Base-by-base conservation (phyloP, 2,797 vertebrate genomes). In the Siniperca obscura region DNA sequence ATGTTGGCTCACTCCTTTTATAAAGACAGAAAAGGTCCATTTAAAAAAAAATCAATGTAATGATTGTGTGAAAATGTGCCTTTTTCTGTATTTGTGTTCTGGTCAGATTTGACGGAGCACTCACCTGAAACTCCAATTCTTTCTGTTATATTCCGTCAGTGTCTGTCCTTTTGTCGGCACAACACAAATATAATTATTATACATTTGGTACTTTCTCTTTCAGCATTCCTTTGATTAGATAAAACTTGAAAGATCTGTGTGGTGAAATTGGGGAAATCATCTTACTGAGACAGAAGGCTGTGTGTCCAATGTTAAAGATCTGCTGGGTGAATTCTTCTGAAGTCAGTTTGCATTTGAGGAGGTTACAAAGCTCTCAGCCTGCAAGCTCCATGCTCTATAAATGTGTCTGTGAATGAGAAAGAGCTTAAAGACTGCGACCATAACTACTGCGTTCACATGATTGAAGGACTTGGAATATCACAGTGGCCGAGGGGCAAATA, bases 401-500 rank as follows among this genome's bases (percentile, higher is more conserved):
- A 75, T 48, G 8, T 34, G 79, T 59, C 0, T 61, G n/a, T 17
- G 48, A 76, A n/a, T 52, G 46, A 62, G 68, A 36, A 40, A 55
- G 59, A 77, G 53, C 78, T 77, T 21, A 68, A 73, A 83, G 74
- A 36, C 76, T 11, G 5, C 2, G 2, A 72, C 86, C 73, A 12
- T 21, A 84, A 80, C 82, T 70, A 46, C 79, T 11, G 50, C 10
- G 55, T 77, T 88, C 85, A 81, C 79, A 85, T 82, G 83, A 83
- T 40, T 73, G 70, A 34, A 14, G 72, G 78, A 83, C 80, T 71
- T 76, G 68, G 78, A 74, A 68, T 50, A 74, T 87, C 77, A 48
- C 30, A 27, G 59, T 76, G 72, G 89, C 86, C 36, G 17, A 40
- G 38, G 82, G 87, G 89, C 82, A 88, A 86, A 87, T 46, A 61